Conservation (phyloP, 1,140 invertebrate genomes). For the Aphelenchoides besseyi region DNA sequence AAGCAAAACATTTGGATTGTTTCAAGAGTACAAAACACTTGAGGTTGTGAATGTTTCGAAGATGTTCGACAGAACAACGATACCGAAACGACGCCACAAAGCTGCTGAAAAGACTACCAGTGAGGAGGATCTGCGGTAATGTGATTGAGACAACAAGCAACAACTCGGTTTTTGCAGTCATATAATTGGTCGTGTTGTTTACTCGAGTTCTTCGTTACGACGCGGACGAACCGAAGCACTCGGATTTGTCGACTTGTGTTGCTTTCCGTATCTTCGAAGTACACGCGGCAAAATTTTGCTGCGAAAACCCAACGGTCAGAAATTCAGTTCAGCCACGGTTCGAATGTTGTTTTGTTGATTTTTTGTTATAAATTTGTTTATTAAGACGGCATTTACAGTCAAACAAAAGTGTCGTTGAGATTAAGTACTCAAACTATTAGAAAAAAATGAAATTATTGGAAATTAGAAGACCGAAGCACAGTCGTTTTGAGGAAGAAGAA, state of each 20-base stretch:
- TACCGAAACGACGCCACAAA: too few species aligned
- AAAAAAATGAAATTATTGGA: neutral
- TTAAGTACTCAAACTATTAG: neutral
- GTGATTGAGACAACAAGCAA: too few species aligned
- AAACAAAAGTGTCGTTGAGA: neutral
- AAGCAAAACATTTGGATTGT: neutral
- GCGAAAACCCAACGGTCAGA: neutral
- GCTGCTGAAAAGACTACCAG: too few species aligned
- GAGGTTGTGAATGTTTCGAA: neutral
- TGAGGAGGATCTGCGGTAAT: too few species aligned
- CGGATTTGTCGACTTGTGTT: conserved; percentile 3
- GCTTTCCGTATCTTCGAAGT: neutral
- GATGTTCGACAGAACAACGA: neutral
- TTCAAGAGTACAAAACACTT: neutral
- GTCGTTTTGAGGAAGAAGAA: neutral
- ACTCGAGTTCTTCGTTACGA: neutral
- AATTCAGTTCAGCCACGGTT: neutral
- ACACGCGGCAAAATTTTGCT: neutral
- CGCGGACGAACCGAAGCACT: neutral
- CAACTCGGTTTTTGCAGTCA: neutral
- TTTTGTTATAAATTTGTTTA: conserved; percentile 3
- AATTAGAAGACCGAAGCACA: conserved; percentile 3
- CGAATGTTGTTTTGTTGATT: neutral
- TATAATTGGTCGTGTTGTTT: conserved; percentile 2
- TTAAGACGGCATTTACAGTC: neutral